Evolutionary conservation across 2,888 invertebrate genomes (phyloP).

Genomic region (Acrobeloides nanus): DNA sequence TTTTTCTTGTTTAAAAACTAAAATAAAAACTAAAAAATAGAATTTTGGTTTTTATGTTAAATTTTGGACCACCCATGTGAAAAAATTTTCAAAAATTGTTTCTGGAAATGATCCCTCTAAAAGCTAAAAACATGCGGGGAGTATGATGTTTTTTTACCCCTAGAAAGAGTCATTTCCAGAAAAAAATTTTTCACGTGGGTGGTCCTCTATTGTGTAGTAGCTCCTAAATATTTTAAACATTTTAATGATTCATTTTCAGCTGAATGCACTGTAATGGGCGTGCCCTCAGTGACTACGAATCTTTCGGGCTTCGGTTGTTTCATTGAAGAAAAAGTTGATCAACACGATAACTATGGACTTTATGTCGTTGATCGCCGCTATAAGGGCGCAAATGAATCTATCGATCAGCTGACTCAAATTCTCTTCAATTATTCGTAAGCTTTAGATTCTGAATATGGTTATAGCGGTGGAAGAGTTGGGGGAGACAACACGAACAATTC

Average conservation of each 20-base stretch:
- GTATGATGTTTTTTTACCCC: too few species aligned
- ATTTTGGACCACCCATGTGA: background rate
- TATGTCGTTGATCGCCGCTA: conserved; percentile 91
- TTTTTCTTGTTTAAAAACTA: too few species aligned
- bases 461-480: too few species aligned
- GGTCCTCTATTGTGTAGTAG: too few species aligned
- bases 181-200: too few species aligned
- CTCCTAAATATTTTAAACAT: conserved; percentile 5
- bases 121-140: too few species aligned
- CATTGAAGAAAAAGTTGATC: conserved; percentile 76
- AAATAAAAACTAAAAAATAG: too few species aligned
- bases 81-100: too few species aligned
- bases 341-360: conserved; percentile 91
- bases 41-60: background rate
- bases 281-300: conserved; percentile 94
- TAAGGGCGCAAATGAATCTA: conserved; percentile 79
- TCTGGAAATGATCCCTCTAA: too few species aligned
- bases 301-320: conserved; percentile 69
- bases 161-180: too few species aligned
- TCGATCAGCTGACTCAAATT: conserved; percentile 72
- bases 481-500: too few species aligned
- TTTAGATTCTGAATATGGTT: conserved; percentile 5
- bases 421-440: conserved; percentile 28
- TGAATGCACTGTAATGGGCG: conserved; percentile 99
- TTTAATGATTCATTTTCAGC: conserved; percentile 60